Conservation (phyloP, 2,113 vertebrate genomes). For the Muscicapa adusta region DNA sequence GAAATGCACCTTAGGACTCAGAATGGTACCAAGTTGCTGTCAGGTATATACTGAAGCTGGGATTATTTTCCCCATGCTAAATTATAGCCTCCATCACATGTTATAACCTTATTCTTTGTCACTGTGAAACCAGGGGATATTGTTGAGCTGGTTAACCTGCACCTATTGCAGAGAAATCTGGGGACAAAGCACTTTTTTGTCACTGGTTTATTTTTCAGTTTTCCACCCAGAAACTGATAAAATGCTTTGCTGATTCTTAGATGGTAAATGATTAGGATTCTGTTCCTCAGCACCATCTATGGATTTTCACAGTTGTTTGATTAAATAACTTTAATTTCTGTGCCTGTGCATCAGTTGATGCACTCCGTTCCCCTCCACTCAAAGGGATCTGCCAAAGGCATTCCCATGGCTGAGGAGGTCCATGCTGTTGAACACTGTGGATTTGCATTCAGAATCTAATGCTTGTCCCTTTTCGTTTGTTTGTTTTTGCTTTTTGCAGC, state of each 20-base stretch:
- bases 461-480: not conserved
- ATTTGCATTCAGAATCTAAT: slow-evolving; percentile 1
- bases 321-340: not conserved
- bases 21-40: not conserved
- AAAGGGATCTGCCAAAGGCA: not conserved
- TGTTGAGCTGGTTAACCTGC: not conserved
- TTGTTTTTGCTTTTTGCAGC: not conserved
- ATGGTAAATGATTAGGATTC: not conserved
- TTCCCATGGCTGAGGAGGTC: not conserved
- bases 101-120: not conserved
- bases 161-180: not conserved
- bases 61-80: not conserved
- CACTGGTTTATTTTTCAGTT: not conserved
- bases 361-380: not conserved
- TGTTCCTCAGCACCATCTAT: not conserved
- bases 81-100: not conserved
- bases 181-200: not conserved
- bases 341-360: not conserved
- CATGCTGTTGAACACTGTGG: not conserved
- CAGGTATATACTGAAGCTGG: not conserved
- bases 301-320: not conserved
- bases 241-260: not conserved
- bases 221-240: not conserved
- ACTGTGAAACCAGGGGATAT: not conserved
- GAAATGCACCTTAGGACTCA: not conserved